Conservation (phyloP, 2,888 invertebrate species). For the Cephus pulcher region DNA sequence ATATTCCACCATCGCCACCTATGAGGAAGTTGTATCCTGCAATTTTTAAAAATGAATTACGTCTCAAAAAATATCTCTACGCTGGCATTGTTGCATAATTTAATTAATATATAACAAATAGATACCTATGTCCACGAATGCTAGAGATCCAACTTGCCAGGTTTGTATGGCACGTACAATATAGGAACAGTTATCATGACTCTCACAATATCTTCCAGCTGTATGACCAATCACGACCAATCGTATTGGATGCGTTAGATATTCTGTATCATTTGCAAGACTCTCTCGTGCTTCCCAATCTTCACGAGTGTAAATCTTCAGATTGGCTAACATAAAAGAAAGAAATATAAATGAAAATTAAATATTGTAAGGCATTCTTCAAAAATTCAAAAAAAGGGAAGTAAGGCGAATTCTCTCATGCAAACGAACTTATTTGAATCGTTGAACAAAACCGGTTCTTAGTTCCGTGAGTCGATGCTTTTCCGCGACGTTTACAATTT, state of each 20-base stretch:
- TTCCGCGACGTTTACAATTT: no score
- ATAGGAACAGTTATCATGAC: neutral
- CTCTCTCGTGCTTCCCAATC: neutral
- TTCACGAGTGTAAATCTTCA: neutral
- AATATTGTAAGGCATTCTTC: no score
- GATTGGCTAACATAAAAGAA: neutral
- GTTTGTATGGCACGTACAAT: neutral
- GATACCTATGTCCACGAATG: neutral
- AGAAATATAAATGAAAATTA: neutral
- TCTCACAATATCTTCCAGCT: neutral
- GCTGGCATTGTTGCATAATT: no score
- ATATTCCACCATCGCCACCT: slow-evolving; percentile 82
- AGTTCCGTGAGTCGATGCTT: no score
- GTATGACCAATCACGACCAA: neutral
- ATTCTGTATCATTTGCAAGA: neutral
- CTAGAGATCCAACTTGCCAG: neutral
- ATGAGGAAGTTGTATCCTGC: slow-evolving; percentile 75
- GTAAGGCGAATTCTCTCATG: no score
- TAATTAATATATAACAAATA: neutral
- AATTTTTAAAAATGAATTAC: neutral
- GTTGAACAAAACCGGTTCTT: no score
- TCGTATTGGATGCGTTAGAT: neutral
- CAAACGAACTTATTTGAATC: no score
- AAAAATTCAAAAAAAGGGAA: no score
- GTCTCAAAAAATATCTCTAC: no score